A percentile compares a stretch with the other conserved stretches of the same genome.
phyloP scores from a whole-genome alignment of 2,888 invertebrate genomes.

The Eretmocerus hayati region DNA sequence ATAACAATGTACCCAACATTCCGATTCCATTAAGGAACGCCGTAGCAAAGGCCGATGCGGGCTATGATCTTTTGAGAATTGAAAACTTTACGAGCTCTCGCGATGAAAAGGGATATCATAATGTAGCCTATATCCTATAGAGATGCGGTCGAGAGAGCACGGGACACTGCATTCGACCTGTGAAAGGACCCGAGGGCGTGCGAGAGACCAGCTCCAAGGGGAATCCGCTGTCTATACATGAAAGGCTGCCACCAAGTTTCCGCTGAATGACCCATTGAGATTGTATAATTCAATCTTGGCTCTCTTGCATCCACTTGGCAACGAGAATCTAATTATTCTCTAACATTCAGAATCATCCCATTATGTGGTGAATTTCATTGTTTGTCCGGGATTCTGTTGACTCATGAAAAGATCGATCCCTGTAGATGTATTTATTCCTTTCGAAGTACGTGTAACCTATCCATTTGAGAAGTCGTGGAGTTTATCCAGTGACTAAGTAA shows the following conservation, averaged over 20 bases:
- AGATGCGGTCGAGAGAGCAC: constrained; percentile 5
- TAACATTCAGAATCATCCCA: no score
- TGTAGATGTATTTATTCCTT: no score
- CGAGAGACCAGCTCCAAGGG: background rate
- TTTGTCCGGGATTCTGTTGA: no score
- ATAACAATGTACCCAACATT: constrained; percentile 11
- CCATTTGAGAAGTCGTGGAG: no score
- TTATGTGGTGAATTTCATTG: no score
- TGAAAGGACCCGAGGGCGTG: constrained; percentile 8
- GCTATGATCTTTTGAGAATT: constrained; percentile 10
- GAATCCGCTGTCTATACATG: constrained; percentile 9
- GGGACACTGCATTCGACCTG: constrained; percentile 1
- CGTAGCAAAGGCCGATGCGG: no score
- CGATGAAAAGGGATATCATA: constrained; percentile 18
- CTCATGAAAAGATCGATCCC: no score
- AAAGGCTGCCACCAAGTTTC: constrained; percentile 1
- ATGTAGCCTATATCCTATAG: constrained; percentile 15
- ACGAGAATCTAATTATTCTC: background rate
- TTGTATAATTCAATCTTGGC: background rate
- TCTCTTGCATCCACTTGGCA: background rate
- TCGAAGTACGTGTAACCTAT: no score
- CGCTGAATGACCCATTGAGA: constrained; percentile 3
- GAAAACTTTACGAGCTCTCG: constrained; percentile 18
- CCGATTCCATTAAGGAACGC: constrained; percentile 16
- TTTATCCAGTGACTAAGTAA: no score